Evolutionary conservation across 2,888 invertebrate species (phyloP).

Genomic region (Rhagonycha fulva): DNA sequence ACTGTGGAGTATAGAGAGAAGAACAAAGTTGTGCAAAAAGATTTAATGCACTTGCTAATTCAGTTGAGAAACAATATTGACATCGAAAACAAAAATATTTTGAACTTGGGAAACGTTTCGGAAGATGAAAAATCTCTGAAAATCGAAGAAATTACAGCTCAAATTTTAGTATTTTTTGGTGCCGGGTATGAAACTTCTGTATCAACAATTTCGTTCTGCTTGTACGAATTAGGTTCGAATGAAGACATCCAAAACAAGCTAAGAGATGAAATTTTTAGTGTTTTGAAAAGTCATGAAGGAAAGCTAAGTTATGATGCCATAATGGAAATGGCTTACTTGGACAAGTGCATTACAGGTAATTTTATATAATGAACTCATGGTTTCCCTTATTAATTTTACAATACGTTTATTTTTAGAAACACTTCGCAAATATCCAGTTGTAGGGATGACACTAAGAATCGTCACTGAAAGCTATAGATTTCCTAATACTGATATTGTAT

Average conservation of each 20-base stretch:
- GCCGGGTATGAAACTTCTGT: constrained; percentile 52
- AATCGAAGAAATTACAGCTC: constrained; percentile 33
- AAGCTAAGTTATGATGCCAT: constrained; percentile 56
- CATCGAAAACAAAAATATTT: not conserved
- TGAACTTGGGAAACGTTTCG: not conserved
- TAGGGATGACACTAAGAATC: constrained; percentile 37
- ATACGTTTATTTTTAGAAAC: constrained; percentile 37
- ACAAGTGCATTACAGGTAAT: constrained; percentile 52
- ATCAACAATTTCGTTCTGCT: constrained; percentile 51
- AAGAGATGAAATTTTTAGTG: constrained; percentile 51
- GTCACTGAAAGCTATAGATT: constrained; percentile 40
- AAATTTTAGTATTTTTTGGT: constrained; percentile 40
- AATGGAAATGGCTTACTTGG: constrained; percentile 56
- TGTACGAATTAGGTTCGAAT: constrained; percentile 58
- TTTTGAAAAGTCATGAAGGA: constrained; percentile 48
- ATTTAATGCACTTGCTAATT: constrained; percentile 8
- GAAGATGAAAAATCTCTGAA: constrained; percentile 6
- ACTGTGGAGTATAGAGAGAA: not conserved
- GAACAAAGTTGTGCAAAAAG: not conserved
- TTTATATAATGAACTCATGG: not conserved
- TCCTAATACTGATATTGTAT: constrained; percentile 37
- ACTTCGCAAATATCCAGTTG: constrained; percentile 42
- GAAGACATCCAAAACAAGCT: constrained; percentile 53
- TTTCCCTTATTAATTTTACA: not conserved
- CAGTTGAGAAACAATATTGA: not conserved